Conservation (phyloP, 30 jellyfish, hydroid and myxozoan species). For the Rhopilema esculentum region DNA sequence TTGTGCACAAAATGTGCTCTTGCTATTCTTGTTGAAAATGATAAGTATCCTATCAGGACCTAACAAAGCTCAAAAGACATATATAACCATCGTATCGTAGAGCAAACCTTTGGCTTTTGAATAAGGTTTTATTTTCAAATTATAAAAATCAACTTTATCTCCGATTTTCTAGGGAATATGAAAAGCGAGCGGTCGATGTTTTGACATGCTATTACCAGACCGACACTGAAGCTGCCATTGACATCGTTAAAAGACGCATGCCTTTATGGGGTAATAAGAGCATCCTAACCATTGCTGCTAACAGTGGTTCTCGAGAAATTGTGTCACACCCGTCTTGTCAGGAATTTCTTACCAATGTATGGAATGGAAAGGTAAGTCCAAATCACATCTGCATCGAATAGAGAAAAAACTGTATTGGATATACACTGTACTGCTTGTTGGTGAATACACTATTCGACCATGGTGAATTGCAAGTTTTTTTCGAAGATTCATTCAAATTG, state of each 20-base stretch:
- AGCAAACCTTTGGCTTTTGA: too few relatives aligned
- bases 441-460: not conserved
- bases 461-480: too few relatives aligned
- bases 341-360: not conserved
- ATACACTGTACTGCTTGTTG: not conserved
- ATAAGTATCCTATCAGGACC: too few relatives aligned
- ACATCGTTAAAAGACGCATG: not conserved
- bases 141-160: not conserved
- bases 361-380: slow-evolving; percentile 47
- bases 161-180: not conserved
- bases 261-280: slow-evolving; percentile 62
- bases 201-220: not conserved
- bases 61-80: too few relatives aligned
- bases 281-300: slow-evolving; percentile 32
- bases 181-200: slow-evolving; percentile 13
- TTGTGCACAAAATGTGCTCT: too few relatives aligned
- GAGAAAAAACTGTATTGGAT: not conserved
- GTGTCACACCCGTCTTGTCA: slow-evolving; percentile 43
- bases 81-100: too few relatives aligned
- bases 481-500: too few relatives aligned
- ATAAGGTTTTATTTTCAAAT: not conserved
- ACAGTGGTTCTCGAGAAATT: slow-evolving; percentile 14
- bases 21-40: too few relatives aligned
- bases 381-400: not conserved
- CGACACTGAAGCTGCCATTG: not conserved